Percentiles rank a stretch among this genome's conserved stretches.
phyloP scores from a whole-genome alignment of 23 tunicate genomes.

The Corella eumyota region DNA sequence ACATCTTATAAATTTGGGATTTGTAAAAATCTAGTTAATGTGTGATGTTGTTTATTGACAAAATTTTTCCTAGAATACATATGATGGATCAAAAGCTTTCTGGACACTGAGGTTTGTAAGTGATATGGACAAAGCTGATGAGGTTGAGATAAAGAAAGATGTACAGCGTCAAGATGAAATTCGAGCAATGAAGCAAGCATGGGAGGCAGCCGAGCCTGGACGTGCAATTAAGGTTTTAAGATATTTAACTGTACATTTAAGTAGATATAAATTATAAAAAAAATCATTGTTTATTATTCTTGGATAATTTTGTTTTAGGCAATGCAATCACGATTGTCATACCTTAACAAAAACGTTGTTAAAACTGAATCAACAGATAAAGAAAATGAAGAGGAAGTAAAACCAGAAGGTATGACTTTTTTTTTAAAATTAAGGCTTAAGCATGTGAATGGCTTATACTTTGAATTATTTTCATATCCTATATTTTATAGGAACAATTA shows the following conservation, averaged over 20 bases:
- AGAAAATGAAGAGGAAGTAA: constrained; percentile 38
- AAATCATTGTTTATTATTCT: too few relatives aligned
- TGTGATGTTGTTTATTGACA: too few relatives aligned
- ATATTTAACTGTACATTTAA: neutral
- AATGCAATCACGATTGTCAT: constrained; percentile 60
- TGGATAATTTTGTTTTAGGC: constrained; percentile 27
- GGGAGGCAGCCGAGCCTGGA: constrained; percentile 87
- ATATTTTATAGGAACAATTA: neutral
- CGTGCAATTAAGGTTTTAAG: constrained; percentile 59
- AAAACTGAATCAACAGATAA: constrained; percentile 37
- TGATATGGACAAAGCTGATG: constrained; percentile 56
- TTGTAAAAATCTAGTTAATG: too few relatives aligned
- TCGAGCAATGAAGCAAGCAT: constrained; percentile 75
- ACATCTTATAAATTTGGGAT: neutral
- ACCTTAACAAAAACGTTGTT: too few relatives aligned
- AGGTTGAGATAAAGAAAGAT: constrained; percentile 66
- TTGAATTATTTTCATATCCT: neutral
- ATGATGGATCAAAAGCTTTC: constrained; percentile 48
- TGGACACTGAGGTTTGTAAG: constrained; percentile 60
- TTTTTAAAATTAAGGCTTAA: too few relatives aligned
- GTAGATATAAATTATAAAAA: neutral
- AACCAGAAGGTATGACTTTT: constrained; percentile 1
- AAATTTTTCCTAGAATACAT: constrained; percentile 17
- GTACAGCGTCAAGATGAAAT: constrained; percentile 52
- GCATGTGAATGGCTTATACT: neutral